Evolutionary conservation across 2,888 invertebrate genomes (phyloP).

Genomic region (Hypomecis atomaria): DNA sequence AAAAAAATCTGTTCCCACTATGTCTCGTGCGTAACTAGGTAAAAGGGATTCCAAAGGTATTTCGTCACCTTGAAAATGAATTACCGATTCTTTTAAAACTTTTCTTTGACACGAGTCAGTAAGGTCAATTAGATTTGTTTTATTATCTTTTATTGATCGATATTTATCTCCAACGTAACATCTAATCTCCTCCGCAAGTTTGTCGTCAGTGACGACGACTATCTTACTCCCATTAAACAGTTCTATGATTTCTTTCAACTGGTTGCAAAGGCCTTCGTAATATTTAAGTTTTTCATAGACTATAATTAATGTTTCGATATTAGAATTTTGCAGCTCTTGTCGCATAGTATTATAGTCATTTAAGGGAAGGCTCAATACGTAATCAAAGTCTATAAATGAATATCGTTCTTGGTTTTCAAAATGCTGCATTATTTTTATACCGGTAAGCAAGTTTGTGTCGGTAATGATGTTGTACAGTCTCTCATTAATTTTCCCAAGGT

Average conservation of each 20-base stretch:
- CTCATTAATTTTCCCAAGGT: conserved; percentile 34
- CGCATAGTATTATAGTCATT: conserved; percentile 50
- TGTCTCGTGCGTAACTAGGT: conserved; percentile 40
- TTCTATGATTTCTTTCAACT: conserved; percentile 46
- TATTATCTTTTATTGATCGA: conserved; percentile 40
- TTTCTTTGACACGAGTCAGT: conserved; percentile 42
- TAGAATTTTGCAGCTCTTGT: conserved; percentile 46
- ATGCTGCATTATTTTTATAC: conserved; percentile 51
- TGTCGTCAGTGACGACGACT: conserved; percentile 45
- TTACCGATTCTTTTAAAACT: conserved; percentile 41
- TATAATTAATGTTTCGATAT: conserved; percentile 45
- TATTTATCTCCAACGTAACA: conserved; percentile 29
- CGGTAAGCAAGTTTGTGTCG: conserved; percentile 46
- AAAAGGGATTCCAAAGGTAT: conserved; percentile 42
- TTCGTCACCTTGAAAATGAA: conserved; percentile 51
- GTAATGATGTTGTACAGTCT: conserved; percentile 47
- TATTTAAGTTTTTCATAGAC: conserved; percentile 48
- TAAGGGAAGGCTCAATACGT: conserved; percentile 49
- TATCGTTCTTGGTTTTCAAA: conserved; percentile 36
- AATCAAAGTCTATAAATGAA: conserved; percentile 53
- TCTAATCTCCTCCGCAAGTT: conserved; percentile 37
- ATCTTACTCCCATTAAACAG: conserved; percentile 42
- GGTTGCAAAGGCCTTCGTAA: conserved; percentile 41
- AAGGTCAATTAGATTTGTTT: conserved; percentile 44
- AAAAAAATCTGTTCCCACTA: conserved; percentile 47